Evolutionary conservation across 64 coral and sea anemone species (phyloP).

Genomic region (Montipora capricornis): DNA sequence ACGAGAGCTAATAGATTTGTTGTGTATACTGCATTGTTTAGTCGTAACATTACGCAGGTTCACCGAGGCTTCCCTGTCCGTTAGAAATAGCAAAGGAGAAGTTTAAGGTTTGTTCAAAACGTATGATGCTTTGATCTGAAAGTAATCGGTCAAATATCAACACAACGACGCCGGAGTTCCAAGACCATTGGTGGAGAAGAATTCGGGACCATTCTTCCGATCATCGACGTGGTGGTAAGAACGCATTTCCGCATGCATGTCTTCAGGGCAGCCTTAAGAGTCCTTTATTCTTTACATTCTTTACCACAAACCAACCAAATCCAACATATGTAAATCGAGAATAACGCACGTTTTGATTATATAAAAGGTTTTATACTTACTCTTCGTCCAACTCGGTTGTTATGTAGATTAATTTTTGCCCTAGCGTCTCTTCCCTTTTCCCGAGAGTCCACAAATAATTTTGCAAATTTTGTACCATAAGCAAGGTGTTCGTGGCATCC

Average conservation of each 20-base stretch:
- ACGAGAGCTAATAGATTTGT: too few relatives aligned
- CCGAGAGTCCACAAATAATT: constrained; percentile 85
- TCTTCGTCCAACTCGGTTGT: constrained; percentile 85
- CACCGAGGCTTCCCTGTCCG: too few relatives aligned
- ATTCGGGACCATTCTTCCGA: too few relatives aligned
- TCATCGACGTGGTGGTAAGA: too few relatives aligned
- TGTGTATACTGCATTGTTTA: too few relatives aligned
- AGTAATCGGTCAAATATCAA: too few relatives aligned
- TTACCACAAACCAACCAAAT: neutral
- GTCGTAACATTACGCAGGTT: too few relatives aligned
- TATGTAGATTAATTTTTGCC: constrained; percentile 96
- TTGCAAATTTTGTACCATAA: constrained; percentile 78
- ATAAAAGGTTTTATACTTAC: constrained; percentile 54
- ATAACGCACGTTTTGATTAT: neutral
- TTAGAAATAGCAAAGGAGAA: too few relatives aligned
- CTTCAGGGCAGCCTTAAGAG: neutral
- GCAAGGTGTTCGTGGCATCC: constrained; percentile 91
- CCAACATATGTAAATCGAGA: neutral
- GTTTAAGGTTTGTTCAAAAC: too few relatives aligned
- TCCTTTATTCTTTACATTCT: neutral
- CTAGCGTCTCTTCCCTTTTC: constrained; percentile 81
- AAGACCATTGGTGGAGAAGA: too few relatives aligned
- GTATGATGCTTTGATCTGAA: too few relatives aligned
- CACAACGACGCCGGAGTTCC: too few relatives aligned
- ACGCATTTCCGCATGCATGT: neutral